Base-by-base conservation (phyloP, 2,113 vertebrate species). In the Colossoma macropomum region DNA sequence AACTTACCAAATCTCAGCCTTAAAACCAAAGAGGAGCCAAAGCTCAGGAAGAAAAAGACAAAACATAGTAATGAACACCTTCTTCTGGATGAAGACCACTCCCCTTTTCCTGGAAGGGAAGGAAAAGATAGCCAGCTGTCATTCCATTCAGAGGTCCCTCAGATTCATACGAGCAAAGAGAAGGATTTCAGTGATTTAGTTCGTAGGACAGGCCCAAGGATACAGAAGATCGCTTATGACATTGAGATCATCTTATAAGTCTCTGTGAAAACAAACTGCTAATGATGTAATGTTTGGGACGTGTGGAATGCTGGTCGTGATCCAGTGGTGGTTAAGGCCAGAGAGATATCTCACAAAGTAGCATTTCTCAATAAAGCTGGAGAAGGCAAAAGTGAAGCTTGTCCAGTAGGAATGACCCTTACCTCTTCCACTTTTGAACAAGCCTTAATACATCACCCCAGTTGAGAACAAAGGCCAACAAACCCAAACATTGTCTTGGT, bases 161-260 rank as follows among this genome's bases (percentile, higher is more conserved):
- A 48, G 38, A 30, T 77, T 83, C 52, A n/a, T 16, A 13, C n/a
- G 12, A 66, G 19, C 10, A 32, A 34, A 62, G 34, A 66, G 25
- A 11, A 15, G 23, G 27, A 38, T 56, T 30, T 68, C 27, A 28
- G 27, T 66, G 45, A 75, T 54, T 11, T 21, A 2, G 9, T 75
- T 23, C 60, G 21, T 10, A 59, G 13, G 30, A 13, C 73, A 60
- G 28, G n/a, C 30, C 27, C 16, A 41, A 77, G 23, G 27, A 83
- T 83, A 45, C 75, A 25, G 48, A 77, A 70, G 74, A 75, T 82
- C 56, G 80, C 80, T 8, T 82, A 82, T 56, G 80, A 82, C 23
- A 82, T 82, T 34, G 80, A 82, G 72, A 30, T 82, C 19, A 68
- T 65, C 10, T 4, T 75, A n/a, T 75, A 56, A 75, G 48, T 48